phyloP scores from a whole-genome alignment of 1,140 invertebrate species.

The Drosophila teissieri region DNA sequence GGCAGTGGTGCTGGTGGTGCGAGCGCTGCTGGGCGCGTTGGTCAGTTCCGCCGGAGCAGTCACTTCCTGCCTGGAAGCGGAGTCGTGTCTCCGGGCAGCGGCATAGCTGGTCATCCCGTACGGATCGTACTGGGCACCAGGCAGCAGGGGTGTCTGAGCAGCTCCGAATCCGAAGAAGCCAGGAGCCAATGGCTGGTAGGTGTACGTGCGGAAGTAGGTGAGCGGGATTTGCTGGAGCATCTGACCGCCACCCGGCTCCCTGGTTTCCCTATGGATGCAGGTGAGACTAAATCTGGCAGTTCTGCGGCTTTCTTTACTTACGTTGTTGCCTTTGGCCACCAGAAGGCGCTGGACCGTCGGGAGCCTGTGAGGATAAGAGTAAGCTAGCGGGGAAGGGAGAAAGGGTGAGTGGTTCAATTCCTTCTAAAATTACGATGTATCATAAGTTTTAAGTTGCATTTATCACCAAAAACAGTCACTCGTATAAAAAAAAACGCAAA shows the following conservation, averaged over 20 bases:
- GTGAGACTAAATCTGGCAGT: neutral
- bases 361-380: slow-evolving; percentile 1
- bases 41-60: slow-evolving; percentile 38
- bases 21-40: slow-evolving; percentile 4
- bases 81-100: slow-evolving; percentile 61
- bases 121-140: slow-evolving; percentile 56
- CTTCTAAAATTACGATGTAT: neutral
- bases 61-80: slow-evolving; percentile 32
- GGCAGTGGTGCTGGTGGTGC: slow-evolving; percentile 21
- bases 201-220: slow-evolving; percentile 81
- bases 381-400: slow-evolving; percentile 27
- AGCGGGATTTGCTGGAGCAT: slow-evolving; percentile 77
- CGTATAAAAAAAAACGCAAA: neutral
- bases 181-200: slow-evolving; percentile 66
- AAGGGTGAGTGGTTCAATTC: neutral
- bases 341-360: slow-evolving; percentile 49
- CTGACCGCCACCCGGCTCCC: slow-evolving; percentile 38
- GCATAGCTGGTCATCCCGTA: slow-evolving; percentile 71
- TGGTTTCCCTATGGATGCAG: slow-evolving; percentile 46
- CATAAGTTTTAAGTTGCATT: neutral
- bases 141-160: slow-evolving; percentile 62
- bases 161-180: slow-evolving; percentile 66
- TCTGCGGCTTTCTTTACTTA: slow-evolving; percentile 29
- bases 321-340: slow-evolving; percentile 74
- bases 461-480: neutral